Percentiles rank a stretch among this genome's conserved stretches.
phyloP scores from a whole-genome alignment of 2,797 vertebrate genomes.

The Etheostoma perlongum region DNA sequence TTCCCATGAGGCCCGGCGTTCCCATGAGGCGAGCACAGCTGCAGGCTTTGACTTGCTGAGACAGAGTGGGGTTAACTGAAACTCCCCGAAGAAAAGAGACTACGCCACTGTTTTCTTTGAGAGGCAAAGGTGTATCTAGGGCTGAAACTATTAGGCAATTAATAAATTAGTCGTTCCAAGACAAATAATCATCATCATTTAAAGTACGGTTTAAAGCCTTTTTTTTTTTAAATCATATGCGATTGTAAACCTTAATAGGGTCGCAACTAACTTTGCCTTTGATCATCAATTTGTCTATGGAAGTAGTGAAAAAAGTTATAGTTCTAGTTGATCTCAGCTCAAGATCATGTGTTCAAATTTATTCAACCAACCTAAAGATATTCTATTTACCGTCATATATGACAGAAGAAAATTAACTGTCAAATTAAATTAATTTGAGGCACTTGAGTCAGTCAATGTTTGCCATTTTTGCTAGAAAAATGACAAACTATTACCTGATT shows the following conservation, averaged over 20 bases:
- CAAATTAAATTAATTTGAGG: background rate
- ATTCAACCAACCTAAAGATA: background rate
- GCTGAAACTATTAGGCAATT: background rate
- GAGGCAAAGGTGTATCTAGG: background rate
- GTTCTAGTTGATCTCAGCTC: no score
- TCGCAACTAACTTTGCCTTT: no score
- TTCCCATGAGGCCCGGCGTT: conserved; percentile 43
- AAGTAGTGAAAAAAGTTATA: background rate
- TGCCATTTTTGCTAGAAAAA: background rate
- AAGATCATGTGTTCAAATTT: background rate
- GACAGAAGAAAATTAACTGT: background rate
- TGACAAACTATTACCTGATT: background rate
- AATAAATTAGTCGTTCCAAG: background rate
- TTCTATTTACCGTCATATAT: background rate
- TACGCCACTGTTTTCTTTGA: background rate
- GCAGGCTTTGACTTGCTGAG: conserved; percentile 71
- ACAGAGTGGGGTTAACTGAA: conserved; percentile 31
- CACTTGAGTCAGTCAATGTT: background rate
- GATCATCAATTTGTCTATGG: background rate
- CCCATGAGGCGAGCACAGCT: conserved; percentile 46
- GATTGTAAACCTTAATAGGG: background rate
- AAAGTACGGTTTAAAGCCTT: no score
- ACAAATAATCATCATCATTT: background rate
- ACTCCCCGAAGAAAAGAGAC: conserved; percentile 39
- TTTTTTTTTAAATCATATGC: background rate